Conservation (phyloP, 2,113 vertebrate species). For the Lipotes vexillifer region DNA sequence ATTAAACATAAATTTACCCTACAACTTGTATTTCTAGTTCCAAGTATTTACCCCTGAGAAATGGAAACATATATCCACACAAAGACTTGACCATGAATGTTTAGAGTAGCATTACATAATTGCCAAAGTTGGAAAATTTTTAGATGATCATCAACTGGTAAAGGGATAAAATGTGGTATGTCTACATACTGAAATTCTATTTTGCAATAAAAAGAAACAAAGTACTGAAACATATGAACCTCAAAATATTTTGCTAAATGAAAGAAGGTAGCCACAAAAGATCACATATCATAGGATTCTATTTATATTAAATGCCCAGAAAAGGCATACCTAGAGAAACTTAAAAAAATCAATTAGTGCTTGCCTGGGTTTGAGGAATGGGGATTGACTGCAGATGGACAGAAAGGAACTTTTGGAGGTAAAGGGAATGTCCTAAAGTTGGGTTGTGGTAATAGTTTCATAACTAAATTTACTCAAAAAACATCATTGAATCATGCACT, state of each 20-base stretch:
- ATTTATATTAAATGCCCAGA: background rate
- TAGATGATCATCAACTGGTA: background rate
- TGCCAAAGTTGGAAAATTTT: background rate
- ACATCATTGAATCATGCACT: background rate
- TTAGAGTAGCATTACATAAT: background rate
- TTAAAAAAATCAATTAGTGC: background rate
- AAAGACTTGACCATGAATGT: background rate
- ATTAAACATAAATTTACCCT: background rate
- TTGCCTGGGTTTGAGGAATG: background rate
- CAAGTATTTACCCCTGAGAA: background rate
- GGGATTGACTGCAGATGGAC: background rate
- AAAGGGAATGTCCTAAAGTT: background rate
- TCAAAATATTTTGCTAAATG: background rate
- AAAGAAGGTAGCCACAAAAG: background rate
- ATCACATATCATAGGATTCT: background rate
- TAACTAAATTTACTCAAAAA: background rate
- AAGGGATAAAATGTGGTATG: background rate
- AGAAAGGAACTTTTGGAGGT: background rate
- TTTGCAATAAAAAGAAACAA: background rate
- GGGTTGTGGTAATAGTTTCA: background rate
- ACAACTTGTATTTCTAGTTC: background rate
- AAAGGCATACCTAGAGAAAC: background rate
- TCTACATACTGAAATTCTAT: background rate
- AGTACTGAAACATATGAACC: background rate
- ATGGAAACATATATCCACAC: background rate